Percentiles rank a stretch among this genome's conserved stretches.
phyloP scores from a whole-genome alignment of 2,888 invertebrate genomes.

The Xiphydria camelus region DNA sequence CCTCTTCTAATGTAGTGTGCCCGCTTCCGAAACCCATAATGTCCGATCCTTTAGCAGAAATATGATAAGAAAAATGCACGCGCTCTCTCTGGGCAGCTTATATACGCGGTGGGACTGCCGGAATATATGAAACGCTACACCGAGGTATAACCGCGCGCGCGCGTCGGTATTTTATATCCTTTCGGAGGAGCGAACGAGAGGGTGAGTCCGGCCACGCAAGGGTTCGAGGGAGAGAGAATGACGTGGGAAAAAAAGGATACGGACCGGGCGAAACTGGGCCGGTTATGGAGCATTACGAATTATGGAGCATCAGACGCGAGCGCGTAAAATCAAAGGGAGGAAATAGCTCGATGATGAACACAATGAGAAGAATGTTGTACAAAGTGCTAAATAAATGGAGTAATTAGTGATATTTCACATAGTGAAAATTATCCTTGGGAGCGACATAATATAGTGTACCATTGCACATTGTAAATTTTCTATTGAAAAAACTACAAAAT shows the following conservation, averaged over 20 bases:
- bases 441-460: too few species aligned
- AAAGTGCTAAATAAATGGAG: too few species aligned
- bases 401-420: too few species aligned
- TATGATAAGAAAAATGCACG: slow-evolving; percentile 32
- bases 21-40: slow-evolving; percentile 37
- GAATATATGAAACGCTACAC: slow-evolving; percentile 14
- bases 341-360: too few species aligned
- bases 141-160: slow-evolving; percentile 14
- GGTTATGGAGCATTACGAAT: too few species aligned
- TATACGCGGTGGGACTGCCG: slow-evolving; percentile 2
- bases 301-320: too few species aligned
- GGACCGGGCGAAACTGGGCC: too few species aligned
- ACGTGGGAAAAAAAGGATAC: neutral
- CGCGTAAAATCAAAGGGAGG: too few species aligned
- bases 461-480: too few species aligned
- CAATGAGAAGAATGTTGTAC: too few species aligned
- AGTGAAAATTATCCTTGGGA: too few species aligned
- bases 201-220: neutral
- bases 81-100: slow-evolving; percentile 1
- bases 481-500: too few species aligned
- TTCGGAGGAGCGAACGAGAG: neutral
- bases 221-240: neutral
- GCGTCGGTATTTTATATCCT: slow-evolving; percentile 23
- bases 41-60: slow-evolving; percentile 30
- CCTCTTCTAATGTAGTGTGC: slow-evolving; percentile 35